Evolutionary conservation across 2,797 vertebrate genomes (phyloP), one percentile per base, ranked within the genome.

Genomic region (Paguma larvata): DNA sequence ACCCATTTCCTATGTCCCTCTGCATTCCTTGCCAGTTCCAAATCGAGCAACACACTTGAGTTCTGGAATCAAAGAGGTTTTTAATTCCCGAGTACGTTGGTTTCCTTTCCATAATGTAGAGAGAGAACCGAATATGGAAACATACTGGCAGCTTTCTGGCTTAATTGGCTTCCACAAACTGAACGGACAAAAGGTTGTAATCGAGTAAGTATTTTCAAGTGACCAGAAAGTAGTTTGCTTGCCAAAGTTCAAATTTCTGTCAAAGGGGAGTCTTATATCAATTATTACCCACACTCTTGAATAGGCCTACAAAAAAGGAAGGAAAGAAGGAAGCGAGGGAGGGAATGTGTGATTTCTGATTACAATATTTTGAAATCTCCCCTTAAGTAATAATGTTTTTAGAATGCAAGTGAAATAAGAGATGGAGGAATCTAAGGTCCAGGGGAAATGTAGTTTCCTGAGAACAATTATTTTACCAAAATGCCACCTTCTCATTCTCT

Each of bases 61-160:
- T 92, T 94, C 87, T 92, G 77, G 82, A 93, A 78, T 97, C 89
- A 97, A 93, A 97, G 77, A 88, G 21, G 15, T 94, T 84, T 89
- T 95, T 78, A 92, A 77, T 86, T 96, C 78, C 34, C 73, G 89
- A 92, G 62, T 92, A 77, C 73, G 73, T 88, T 68, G 46, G 59
- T 93, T 96, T 94, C 56, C 95, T 97, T 97, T 85, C 80, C 15
- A 32, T 90, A 91, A 90, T n/a, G 14, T 51, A 72, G 23, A 98
- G 10, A 91, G 15, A 67, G 27, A 88, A 89, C 41, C 70, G 32
- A 95, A 91, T 90, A 48, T 70, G 85, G 94, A 91, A 80, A 91
- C 92, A 93, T 92, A 86, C 67, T 86, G 72, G 12, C 48, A 97
- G 59, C 3, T 98, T 87, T 97, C 46, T 90, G 72, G 44, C 0